Evolutionary conservation across 2,888 invertebrate species (phyloP), one percentile per base, ranked within the genome.

Genomic region (Calameuta filiformis): DNA sequence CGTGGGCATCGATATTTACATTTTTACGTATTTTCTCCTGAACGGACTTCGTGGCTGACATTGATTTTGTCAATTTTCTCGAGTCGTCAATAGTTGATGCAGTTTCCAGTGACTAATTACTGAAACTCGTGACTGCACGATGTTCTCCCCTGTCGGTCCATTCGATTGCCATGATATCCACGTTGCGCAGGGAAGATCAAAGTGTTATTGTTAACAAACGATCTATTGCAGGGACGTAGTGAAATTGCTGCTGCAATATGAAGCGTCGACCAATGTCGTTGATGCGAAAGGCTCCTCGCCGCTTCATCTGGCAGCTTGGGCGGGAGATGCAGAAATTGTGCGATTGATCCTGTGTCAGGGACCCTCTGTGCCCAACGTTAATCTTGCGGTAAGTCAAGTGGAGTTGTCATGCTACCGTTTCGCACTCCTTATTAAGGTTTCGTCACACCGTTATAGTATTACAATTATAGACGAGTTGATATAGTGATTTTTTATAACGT

Each of bases 301-400:
- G 56, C 94, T 98, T 81, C 98, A 98, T 92, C 93, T 98, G 90
- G 98, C 98, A 76, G 97, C 98, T 76, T 98, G 98, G 98, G 97
- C 97, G 77, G 98, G 98, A 31, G 96, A 98, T 91, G 94, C 96
- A 71, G 97, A 97, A 83, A 96, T 98, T 84, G 98, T 98, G 81
- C 94, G 95, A 83, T 93, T 97, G 92, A 94, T 98, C 81, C 94
- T 98, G 78, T 95, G 94, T 73, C 95, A 96, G 91, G 96, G 96
- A 79, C 96, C 96, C 82, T 95, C 96, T 15, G 95, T 96, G 79
- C 96, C 97, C 87, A 96, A 96, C 91, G 96, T 97, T 87, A 97
- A 98, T 92, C 94, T 96, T 90, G 94, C 95, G 94, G 96, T 97
- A 92, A 94, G 94, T 90, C 76, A 76, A 31, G 3, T 71, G 33